These are phyloP conservation scores for Fragum fragum DNA, from an alignment of 2,888 invertebrate species.

Conservation along the genomic window DNA sequence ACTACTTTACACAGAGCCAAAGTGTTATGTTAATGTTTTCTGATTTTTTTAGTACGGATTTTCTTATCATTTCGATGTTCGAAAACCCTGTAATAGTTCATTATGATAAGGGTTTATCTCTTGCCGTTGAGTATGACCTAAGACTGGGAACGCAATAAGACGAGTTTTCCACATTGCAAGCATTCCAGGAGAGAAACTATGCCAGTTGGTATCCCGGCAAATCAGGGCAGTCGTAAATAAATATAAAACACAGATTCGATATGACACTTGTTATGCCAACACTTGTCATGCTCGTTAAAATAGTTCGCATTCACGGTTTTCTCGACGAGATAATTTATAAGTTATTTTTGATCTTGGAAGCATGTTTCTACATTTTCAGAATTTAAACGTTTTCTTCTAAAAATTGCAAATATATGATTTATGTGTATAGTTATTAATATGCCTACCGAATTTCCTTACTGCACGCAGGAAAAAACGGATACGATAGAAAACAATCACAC, in stretches of 20 bases:
- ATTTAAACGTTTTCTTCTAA: too few relatives aligned
- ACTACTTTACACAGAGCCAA: too few relatives aligned
- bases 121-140: slow-evolving; percentile 26
- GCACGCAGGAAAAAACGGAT: too few relatives aligned
- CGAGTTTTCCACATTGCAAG: slow-evolving; percentile 25
- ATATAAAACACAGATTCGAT: slow-evolving; percentile 3
- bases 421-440: too few relatives aligned
- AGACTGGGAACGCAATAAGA: slow-evolving; percentile 27
- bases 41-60: too few relatives aligned
- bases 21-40: too few relatives aligned
- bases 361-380: too few relatives aligned
- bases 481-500: too few relatives aligned
- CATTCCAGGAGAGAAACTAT: slow-evolving; percentile 19
- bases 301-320: not conserved
- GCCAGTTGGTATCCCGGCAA: slow-evolving; percentile 9
- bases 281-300: slow-evolving; percentile 6
- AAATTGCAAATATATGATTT: too few relatives aligned
- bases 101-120: not conserved
- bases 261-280: slow-evolving; percentile 6
- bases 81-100: too few relatives aligned
- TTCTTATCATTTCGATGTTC: too few relatives aligned
- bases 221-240: slow-evolving; percentile 12
- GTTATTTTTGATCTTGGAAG: not conserved
- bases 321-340: not conserved
- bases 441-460: too few relatives aligned